Base-by-base conservation (phyloP, 1,140 invertebrate species). In the Pseudomyrmex concolor region DNA sequence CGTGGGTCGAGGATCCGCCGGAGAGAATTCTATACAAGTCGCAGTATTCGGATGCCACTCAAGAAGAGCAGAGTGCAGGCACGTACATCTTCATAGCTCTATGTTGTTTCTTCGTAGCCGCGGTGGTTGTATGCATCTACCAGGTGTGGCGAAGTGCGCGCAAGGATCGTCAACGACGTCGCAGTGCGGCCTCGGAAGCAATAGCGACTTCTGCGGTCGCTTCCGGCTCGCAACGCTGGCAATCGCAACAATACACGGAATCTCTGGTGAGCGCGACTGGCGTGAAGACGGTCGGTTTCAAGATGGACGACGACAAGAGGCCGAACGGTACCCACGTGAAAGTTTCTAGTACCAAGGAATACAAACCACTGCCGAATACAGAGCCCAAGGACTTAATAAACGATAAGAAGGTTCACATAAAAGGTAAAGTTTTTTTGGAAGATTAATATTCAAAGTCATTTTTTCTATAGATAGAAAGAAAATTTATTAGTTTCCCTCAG, bases 1-100 rank as follows among this genome's bases (percentile, higher is more conserved):
- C 96, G 0, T 98, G 97, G 97, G 96, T 96, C 1, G 96, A 97
- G 92, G 97, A 97, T 91, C 96, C 97, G 15, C 97, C 97, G 1
- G 96, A 96, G 48, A 95, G 96, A 25, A 95, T 96, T 17, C 95
- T 96, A 0, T 98, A 97, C 91, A 96, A 96, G 89, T 96, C 96
- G 5, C 94, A 96, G 22, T 96, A 97, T 91, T 95, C 96, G 4
- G 95, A 96, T 84, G 95, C 96, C 7, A 96, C 96, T 9, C 95
- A 96, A 57, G 96, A 97, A 91, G 97, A 97, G 92, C 97, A 97
- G 87, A 96, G 96, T 62, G 96, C 96, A 0, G 95, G 94, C 55
- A 96, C 97, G 91, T 95, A 97, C 84, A 95, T 97, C 63, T 97
- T 97, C 86, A 96, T 97, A 85, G 95, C 95, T 1, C 93, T 97